These are phyloP conservation scores for Scyliorhinus canicula DNA, from an alignment of 2,797 vertebrate genomes.

Conservation along the genomic window DNA sequence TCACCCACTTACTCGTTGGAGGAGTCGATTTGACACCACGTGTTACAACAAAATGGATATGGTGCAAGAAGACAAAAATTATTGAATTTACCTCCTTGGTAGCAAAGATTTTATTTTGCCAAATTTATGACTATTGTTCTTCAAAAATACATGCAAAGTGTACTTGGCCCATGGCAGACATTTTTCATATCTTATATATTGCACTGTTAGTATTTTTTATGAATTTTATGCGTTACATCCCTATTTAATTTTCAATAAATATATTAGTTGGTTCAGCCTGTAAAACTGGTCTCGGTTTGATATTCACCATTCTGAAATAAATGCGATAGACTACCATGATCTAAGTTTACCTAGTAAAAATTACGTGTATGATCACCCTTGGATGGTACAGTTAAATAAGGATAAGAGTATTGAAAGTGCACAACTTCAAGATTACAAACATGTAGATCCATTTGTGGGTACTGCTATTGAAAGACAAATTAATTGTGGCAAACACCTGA, in stretches of 20 bases:
- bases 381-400: background rate
- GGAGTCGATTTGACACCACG: background rate
- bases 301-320: conserved; percentile 1
- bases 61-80: background rate
- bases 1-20: background rate
- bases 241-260: conserved; percentile 25
- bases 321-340: background rate
- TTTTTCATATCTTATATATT: conserved; percentile 20
- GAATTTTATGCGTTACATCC: background rate
- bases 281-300: conserved; percentile 18
- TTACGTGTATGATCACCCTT: background rate
- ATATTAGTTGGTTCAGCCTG: background rate
- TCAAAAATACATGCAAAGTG: background rate
- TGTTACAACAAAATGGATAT: background rate
- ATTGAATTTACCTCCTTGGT: background rate
- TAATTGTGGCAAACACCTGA: background rate
- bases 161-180: background rate
- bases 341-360: background rate
- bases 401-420: background rate
- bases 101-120: background rate
- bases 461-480: background rate
- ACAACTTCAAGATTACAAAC: background rate
- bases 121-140: background rate
- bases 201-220: conserved; percentile 2
- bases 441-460: background rate